These are phyloP conservation scores for Tragelaphus buxtoni DNA, from an alignment of 2,113 vertebrate species.

Conservation along the genomic window DNA sequence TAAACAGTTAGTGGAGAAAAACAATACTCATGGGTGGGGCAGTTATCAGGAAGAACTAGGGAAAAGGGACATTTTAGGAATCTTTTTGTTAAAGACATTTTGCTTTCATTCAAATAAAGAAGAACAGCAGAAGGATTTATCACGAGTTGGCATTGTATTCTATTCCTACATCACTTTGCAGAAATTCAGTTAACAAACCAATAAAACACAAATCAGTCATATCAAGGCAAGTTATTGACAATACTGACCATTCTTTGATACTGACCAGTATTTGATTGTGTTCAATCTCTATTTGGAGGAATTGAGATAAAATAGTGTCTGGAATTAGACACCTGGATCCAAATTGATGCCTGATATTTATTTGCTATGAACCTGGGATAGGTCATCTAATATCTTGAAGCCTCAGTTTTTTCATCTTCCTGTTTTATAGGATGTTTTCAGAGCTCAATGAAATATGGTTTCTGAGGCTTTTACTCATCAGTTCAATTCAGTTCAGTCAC, in stretches of 20 bases:
- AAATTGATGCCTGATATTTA: background rate
- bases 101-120: background rate
- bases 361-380: background rate
- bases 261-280: background rate
- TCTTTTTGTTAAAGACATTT: background rate
- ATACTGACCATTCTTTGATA: background rate
- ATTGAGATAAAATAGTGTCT: background rate
- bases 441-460: background rate
- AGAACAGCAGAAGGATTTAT: background rate
- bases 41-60: background rate
- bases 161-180: background rate
- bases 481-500: background rate
- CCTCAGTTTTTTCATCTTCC: background rate
- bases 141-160: background rate
- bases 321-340: background rate
- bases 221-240: background rate
- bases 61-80: background rate
- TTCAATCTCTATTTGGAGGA: background rate
- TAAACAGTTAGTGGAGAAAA: background rate
- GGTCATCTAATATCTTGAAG: background rate
- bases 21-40: background rate
- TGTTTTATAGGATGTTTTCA: background rate
- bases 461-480: background rate
- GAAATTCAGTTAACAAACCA: background rate
- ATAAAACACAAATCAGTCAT: background rate